These are phyloP conservation scores for Chlorocebus sabaeus DNA, from an alignment of 2,113 vertebrate species.

Conservation along the genomic window DNA sequence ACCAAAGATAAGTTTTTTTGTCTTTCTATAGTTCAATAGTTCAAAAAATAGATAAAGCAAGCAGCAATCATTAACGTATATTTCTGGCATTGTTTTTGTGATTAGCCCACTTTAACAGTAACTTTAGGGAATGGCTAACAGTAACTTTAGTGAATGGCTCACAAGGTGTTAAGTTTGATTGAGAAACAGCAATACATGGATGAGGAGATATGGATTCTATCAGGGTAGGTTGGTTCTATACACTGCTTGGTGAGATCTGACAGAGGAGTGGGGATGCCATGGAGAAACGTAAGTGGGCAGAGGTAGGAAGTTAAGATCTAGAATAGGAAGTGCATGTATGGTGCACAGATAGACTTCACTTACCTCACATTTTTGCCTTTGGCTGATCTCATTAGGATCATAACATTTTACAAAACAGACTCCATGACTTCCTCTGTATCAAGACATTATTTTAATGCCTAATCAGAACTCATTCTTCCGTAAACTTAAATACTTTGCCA, in stretches of 20 bases:
- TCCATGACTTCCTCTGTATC: neutral
- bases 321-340: neutral
- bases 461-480: neutral
- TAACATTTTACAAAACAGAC: neutral
- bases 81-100: neutral
- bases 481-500: neutral
- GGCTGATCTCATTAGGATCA: neutral
- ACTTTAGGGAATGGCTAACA: neutral
- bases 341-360: neutral
- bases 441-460: neutral
- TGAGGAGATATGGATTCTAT: neutral
- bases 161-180: neutral
- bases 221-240: neutral
- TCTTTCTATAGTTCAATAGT: neutral
- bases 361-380: neutral
- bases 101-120: neutral
- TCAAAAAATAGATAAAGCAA: neutral
- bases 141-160: neutral
- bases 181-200: neutral
- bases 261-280: neutral
- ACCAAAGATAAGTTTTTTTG: neutral
- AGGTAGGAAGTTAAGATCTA: neutral
- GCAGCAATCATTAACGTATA: neutral
- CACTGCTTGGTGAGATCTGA: rapidly evolving
- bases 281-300: neutral